phyloP scores from a whole-genome alignment of 1,140 invertebrate species.

The Calephelis virginiensis region DNA sequence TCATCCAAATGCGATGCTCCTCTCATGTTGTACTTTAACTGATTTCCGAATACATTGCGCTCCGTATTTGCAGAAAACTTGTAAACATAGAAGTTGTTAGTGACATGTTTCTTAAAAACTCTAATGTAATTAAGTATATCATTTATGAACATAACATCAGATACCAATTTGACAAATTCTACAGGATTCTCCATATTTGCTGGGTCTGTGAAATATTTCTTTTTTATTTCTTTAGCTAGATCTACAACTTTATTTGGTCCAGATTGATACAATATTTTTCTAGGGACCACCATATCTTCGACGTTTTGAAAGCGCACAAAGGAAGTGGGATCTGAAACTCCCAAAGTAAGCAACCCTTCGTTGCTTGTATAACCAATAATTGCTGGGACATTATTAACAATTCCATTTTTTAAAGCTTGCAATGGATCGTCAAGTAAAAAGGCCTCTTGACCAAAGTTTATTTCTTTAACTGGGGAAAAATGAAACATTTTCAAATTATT shows the following conservation, averaged over 20 bases:
- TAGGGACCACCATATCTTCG: slow-evolving; percentile 42
- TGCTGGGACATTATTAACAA: slow-evolving; percentile 78
- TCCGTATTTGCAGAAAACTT: slow-evolving; percentile 42
- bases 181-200: no score
- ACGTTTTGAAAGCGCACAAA: slow-evolving; percentile 44
- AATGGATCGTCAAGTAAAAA: slow-evolving; percentile 54
- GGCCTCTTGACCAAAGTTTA: slow-evolving; percentile 50
- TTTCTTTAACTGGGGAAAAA: slow-evolving; percentile 65
- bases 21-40: slow-evolving; percentile 28
- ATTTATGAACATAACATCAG: slow-evolving; percentile 57
- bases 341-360: slow-evolving; percentile 70
- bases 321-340: slow-evolving; percentile 28
- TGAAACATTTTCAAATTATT: slow-evolving; percentile 44
- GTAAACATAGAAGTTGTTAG: slow-evolving; percentile 41
- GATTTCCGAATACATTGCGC: slow-evolving; percentile 41
- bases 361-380: slow-evolving; percentile 79
- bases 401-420: slow-evolving; percentile 53
- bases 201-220: no score
- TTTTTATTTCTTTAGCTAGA: no score
- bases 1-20: slow-evolving; percentile 54
- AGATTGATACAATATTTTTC: slow-evolving; percentile 34
- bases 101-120: slow-evolving; percentile 38
- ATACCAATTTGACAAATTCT: slow-evolving; percentile 21
- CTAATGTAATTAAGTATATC: slow-evolving; percentile 58
- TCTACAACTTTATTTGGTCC: no score